Evolutionary conservation across 2,888 invertebrate genomes (phyloP), one percentile per base, ranked within the genome.

Genomic region (Ellobium chinense): DNA sequence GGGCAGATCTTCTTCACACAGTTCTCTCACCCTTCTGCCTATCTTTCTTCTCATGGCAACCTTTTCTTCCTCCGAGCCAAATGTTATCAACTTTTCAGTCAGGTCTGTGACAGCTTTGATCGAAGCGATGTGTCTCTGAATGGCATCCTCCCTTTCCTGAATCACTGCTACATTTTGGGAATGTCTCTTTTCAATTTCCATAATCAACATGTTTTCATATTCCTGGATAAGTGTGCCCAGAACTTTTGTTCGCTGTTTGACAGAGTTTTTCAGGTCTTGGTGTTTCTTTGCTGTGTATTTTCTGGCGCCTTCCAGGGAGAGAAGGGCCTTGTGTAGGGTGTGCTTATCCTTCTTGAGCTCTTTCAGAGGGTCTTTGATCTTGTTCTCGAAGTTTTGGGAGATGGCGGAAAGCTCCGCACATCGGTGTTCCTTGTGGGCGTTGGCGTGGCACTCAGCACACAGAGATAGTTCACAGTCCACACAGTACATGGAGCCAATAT

Each of bases 31-130:
- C 21, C 90, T 72, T 29, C 87, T 85, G 1, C 89, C 89, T 12
- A 90, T 87, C 65, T 88, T 89, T 63, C 88, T 88, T 5, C 90
- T 81, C 87, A 89, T 83, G n/a, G 86, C 81, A 18, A 90, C 89
- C 81, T 90, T 90, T 76, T 90, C 90, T 63, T 90, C 90, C 77
- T 85, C 88, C 3, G 89, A 88, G 12, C 90, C 90, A 80, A 88
- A 90, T 9, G 86, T 83, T 18, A 88, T 70, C 3, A 90, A 88
- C 72, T 89, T 90, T 60, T 89, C 88, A 1, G 90, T 88, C 73
- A 90, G 87, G 63, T 89, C 88, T 24, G 84, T 87, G 7, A 89
- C 89, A 7, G 88, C 89, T 68, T 84, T 85, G 39, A 90, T 89
- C 66, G 89, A 87, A 1, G 87, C 87, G 18, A 88, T 78, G 75